Evolutionary conservation across 2,113 vertebrate species (phyloP).

Genomic region (Actenoides lindsayi): DNA sequence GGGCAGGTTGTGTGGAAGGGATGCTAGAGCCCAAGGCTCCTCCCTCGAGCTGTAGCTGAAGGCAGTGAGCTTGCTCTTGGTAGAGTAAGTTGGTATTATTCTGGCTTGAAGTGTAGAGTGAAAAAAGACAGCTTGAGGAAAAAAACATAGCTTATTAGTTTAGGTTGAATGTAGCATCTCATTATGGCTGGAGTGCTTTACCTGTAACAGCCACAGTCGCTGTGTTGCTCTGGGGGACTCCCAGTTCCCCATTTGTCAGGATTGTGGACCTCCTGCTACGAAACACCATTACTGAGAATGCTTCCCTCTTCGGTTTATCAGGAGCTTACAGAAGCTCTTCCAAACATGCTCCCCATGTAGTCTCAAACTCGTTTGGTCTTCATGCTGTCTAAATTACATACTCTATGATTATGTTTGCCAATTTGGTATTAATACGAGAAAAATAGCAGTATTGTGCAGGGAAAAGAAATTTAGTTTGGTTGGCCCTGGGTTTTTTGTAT

Average conservation of each 20-base stretch:
- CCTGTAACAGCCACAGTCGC: neutral
- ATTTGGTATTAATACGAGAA: neutral
- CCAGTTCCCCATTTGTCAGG: neutral
- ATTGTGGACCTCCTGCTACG: neutral
- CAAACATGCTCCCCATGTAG: neutral
- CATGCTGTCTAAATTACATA: neutral
- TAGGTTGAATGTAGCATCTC: neutral
- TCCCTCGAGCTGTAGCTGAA: neutral
- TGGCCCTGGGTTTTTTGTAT: neutral
- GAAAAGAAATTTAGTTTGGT: neutral
- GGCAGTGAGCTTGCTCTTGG: neutral
- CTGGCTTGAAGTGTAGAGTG: neutral
- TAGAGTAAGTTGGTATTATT: neutral
- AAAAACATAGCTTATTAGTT: neutral
- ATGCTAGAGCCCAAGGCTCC: neutral
- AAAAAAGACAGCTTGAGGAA: neutral
- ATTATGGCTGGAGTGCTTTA: neutral
- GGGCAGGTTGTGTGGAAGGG: neutral
- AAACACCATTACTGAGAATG: neutral
- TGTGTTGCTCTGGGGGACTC: neutral
- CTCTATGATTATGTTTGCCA: neutral
- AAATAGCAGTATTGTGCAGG: neutral
- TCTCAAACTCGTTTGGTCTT: neutral
- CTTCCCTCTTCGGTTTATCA: neutral
- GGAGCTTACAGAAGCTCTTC: neutral